Evolutionary conservation across 2,113 vertebrate species (phyloP).

Genomic region (Bucco capensis): DNA sequence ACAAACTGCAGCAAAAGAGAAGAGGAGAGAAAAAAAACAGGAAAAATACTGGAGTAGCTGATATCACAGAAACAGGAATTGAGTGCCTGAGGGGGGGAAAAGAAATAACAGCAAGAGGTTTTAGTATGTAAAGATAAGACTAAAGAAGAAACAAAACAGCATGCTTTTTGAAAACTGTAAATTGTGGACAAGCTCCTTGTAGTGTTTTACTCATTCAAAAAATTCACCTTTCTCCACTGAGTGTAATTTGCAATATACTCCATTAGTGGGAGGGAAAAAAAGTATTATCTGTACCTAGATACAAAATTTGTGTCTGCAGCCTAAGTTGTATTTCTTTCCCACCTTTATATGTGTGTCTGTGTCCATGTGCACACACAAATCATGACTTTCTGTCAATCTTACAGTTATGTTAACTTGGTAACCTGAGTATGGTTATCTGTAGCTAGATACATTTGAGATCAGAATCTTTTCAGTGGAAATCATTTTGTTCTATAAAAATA

Average conservation of each 20-base stretch:
- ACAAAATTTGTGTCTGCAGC: neutral
- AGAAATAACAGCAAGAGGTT: neutral
- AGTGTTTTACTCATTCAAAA: neutral
- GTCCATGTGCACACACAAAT: neutral
- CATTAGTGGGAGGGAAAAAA: neutral
- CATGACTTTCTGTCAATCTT: neutral
- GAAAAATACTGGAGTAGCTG: neutral
- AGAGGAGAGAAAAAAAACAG: neutral
- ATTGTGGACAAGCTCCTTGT: neutral
- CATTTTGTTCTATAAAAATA: neutral
- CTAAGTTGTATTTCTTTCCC: neutral
- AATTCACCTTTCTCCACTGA: neutral
- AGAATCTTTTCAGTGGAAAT: neutral
- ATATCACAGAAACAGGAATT: neutral
- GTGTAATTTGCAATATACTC: neutral
- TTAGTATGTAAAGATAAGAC: neutral
- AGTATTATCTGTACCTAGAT: neutral
- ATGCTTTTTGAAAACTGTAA: neutral
- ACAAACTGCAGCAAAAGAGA: neutral
- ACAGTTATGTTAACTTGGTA: neutral
- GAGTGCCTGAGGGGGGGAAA: rapidly evolving
- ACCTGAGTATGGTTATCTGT: neutral
- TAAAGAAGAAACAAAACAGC: neutral
- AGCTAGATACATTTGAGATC: neutral
- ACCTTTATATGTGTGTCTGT: neutral